phyloP scores from a whole-genome alignment of 1,140 invertebrate genomes.

The Zaprionus tsacasi region DNA sequence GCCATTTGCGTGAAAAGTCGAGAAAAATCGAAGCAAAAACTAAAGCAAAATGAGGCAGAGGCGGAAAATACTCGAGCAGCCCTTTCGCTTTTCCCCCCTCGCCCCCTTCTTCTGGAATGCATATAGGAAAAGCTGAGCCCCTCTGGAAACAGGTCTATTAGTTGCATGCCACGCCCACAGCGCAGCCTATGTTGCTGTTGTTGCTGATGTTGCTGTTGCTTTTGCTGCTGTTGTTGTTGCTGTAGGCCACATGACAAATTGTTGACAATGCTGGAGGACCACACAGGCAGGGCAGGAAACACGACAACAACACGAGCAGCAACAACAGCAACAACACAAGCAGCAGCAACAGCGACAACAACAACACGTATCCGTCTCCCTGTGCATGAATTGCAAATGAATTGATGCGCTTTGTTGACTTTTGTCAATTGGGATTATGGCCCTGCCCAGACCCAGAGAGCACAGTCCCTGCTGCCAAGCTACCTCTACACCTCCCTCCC shows the following conservation, averaged over 20 bases:
- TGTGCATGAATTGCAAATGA: conserved; percentile 77
- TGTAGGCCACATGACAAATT: conserved; percentile 45
- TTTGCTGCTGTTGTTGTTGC: no score
- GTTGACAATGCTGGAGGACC: conserved; percentile 46
- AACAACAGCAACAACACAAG: conserved; percentile 14
- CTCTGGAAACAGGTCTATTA: neutral
- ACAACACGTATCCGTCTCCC: conserved; percentile 29
- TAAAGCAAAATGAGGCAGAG: neutral
- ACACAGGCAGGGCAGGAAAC: conserved; percentile 20
- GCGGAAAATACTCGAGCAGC: no score
- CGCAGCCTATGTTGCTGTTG: neutral
- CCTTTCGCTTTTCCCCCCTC: no score
- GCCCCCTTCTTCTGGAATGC: no score
- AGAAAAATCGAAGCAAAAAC: neutral
- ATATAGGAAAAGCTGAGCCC: neutral
- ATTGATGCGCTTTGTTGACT: conserved; percentile 81
- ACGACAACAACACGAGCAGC: neutral
- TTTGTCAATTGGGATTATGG: conserved; percentile 79
- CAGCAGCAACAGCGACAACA: conserved; percentile 13
- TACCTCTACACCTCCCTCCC: neutral
- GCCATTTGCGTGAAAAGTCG: neutral
- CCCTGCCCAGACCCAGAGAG: conserved; percentile 25
- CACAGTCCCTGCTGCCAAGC: neutral
- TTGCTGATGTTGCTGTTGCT: neutral
- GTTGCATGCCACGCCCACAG: conserved; percentile 20